Base-by-base conservation (phyloP, 2,113 vertebrate genomes). In the Clarias macrocephalus region DNA sequence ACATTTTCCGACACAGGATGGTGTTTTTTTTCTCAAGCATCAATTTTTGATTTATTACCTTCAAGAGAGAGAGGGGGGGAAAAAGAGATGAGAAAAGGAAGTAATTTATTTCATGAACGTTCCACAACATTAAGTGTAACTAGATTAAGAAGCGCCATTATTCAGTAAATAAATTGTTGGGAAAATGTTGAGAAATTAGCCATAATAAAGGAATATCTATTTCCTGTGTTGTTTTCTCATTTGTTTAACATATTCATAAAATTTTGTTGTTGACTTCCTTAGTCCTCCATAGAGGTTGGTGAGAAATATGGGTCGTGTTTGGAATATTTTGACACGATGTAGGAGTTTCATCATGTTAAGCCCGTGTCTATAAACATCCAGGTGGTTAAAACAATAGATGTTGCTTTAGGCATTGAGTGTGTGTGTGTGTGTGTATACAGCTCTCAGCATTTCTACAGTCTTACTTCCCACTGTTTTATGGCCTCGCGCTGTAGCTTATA, bases 401-500 rank as follows among this genome's bases (percentile, higher is more conserved):
- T 63, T 63, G 80, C 80, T 83, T 52, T 28, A 28, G 62, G 81
- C 62, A 66, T 12, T 25, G 80, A 42, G 54, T 30, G 28, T 66
- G 23, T 65, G 63, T 65, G 63, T 65, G 75, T 70, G 28, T 59
- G 57, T 82, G 70, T 66, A 33, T 33, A 6, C 37, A 68, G 42
- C 37, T 56, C 3, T 54, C 54, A 21, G 81, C 54, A 59, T 77
- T 76, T 76, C 59, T 11, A n/a, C 7, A 8, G 60, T 77, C 10
- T 83, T 73, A 52, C 68, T 48, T 21, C 54, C 83, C 12, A 8
- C 15, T 28, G 79, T 54, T 85, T 86, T 60, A 83, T 88, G 56
- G 63, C 60, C 75, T 15, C 62, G 2, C n/a, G 80, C 66, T 63
- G 72, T 84, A 84, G 80, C 70, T 86, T 72, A 84, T 86, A 68